Conservation (phyloP, 2,113 vertebrate genomes). For the Mobula birostris region DNA sequence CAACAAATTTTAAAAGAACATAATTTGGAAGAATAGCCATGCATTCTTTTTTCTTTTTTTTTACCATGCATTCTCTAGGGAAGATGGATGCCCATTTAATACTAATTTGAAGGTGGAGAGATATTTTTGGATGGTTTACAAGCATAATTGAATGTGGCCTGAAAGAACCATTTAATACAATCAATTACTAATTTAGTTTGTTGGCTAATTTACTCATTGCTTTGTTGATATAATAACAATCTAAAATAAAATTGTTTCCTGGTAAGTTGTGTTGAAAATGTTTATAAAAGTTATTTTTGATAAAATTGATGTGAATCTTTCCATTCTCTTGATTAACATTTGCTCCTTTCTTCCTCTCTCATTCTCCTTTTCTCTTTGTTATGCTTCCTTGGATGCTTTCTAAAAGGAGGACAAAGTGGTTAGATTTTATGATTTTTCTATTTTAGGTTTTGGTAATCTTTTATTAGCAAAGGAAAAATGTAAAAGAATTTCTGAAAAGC, state of each 20-base stretch:
- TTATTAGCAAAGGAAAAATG: conserved; percentile 34
- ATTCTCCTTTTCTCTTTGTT: conserved; percentile 57
- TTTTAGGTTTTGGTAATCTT: conserved; percentile 45
- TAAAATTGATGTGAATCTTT: conserved; percentile 7
- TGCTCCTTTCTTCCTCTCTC: conserved; percentile 50
- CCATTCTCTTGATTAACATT: conserved; percentile 42
- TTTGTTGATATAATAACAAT: neutral
- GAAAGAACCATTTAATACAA: neutral
- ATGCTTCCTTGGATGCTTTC: conserved; percentile 94
- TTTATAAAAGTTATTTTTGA: conserved; percentile 5
- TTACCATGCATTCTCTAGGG: neutral
- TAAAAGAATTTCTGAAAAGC: neutral
- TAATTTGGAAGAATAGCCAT: neutral
- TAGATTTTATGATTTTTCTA: conserved; percentile 82
- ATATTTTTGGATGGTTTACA: neutral
- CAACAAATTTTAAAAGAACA: neutral
- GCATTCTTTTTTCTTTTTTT: too few species aligned
- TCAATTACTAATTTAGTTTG: neutral
- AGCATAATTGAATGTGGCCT: neutral
- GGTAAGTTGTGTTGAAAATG: neutral
- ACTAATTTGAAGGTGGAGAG: neutral
- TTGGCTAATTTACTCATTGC: neutral
- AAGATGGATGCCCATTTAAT: conserved; percentile 9
- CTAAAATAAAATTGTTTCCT: neutral
- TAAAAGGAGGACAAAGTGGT: conserved; percentile 99